Base-by-base conservation (phyloP, 2,797 vertebrate genomes). In the Crypturellus tataupa region DNA sequence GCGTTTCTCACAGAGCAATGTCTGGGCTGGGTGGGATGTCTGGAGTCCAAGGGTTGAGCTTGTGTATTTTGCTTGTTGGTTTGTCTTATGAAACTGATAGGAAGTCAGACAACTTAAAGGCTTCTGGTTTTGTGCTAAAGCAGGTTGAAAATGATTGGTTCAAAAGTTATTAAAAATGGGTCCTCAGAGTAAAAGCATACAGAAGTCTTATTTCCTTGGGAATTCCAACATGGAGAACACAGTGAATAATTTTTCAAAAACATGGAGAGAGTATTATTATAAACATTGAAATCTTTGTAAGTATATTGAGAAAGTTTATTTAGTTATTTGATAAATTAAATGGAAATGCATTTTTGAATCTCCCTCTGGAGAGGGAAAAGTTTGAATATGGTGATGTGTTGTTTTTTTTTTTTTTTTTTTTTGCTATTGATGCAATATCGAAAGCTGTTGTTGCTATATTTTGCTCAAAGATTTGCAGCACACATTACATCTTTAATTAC, bases 401-500 rank as follows among this genome's bases (percentile, higher is more conserved):
- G 40, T 18, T 46, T 46, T 47, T 47, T 47, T 49, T 19, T 47
- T 47, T 47, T 3, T 47, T 23, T 47, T 23, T 23, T 47, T 49
- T 12, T 46, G 19, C 42, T 18, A 16, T 62, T 89, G 49, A 73
- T 94, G 68, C 83, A 84, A 1, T 70, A 82, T 80, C 88, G 82
- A 85, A 82, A 91, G 63, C 80, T 67, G 56, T n/a, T 58, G 40
- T 76, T 87, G 70, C 89, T 84, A 19, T 70, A 27, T 95, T 94
- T 91, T 93, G 73, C 62, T 85, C 77, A 80, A 44, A 53, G 33
- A 73, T 90, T 67, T 51, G 40, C 88, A 80, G 67, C 18, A 12
- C 39, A n/a, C 11, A 5, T 91, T 88, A 60, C 4, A 0, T 78
- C 14, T 51, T 84, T 88, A 80, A 94, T 91, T 83, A 76, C 80